A percentile compares a stretch with the other conserved stretches of the same genome.
phyloP scores from a whole-genome alignment of 1,140 invertebrate species.

The Caenorhabditis brenneri region DNA sequence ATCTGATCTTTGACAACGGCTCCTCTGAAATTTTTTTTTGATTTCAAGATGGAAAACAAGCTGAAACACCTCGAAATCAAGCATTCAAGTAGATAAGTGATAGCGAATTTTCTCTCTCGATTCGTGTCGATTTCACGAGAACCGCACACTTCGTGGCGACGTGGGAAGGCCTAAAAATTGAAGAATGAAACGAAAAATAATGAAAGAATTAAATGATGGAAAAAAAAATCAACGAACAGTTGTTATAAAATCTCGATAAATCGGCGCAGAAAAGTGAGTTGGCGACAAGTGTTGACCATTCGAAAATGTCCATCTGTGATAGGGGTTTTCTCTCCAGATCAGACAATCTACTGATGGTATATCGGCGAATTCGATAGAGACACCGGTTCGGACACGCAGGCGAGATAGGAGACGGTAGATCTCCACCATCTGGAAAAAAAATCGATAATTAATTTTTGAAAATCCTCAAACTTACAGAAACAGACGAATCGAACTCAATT shows the following conservation, averaged over 20 bases:
- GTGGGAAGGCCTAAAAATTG: not conserved
- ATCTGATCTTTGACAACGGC: constrained; percentile 49
- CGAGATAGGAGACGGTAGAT: constrained; percentile 35
- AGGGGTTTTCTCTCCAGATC: not conserved
- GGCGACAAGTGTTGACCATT: not conserved
- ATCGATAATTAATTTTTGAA: not conserved
- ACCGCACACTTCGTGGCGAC: not conserved
- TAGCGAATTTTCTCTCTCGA: not conserved
- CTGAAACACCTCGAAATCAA: not conserved
- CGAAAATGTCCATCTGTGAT: not conserved
- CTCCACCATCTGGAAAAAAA: not conserved
- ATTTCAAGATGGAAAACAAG: no score
- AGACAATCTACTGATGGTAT: not conserved
- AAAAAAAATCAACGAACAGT: no score
- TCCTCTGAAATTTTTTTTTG: not conserved
- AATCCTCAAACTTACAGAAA: not conserved
- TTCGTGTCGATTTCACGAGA: constrained; percentile 10
- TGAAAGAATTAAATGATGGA: no score
- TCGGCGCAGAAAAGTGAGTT: constrained; percentile 2
- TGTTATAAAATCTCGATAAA: constrained; percentile 7
- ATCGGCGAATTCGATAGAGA: constrained; percentile 42
- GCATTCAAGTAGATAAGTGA: constrained; percentile 2
- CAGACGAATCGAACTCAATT: constrained; percentile 11
- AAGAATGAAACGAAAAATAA: not conserved
- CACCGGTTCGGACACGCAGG: not conserved